These are phyloP conservation scores for Dendropsophus ebraccatus DNA, from an alignment of 2,113 vertebrate species.

Conservation along the genomic window DNA sequence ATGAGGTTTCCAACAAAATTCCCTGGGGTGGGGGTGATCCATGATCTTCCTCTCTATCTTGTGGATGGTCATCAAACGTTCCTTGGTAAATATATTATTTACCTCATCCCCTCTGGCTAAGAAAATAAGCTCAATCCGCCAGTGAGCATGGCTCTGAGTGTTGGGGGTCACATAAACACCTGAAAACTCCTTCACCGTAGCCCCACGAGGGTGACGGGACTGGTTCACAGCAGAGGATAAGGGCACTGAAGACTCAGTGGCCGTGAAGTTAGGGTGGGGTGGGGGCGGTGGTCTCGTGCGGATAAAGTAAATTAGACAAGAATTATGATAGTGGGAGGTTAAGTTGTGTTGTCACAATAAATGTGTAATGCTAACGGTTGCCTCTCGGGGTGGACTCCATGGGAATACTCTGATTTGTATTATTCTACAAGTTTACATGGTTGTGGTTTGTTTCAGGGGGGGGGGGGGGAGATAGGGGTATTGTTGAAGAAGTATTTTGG, in stretches of 20 bases:
- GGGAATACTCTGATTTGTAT: no score
- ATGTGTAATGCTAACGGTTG: no score
- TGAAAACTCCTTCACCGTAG: conserved; percentile 72
- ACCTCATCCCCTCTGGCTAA: conserved; percentile 87
- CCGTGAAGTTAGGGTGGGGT: conserved; percentile 3
- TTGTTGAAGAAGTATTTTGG: no score
- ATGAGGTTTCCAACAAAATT: conserved; percentile 97
- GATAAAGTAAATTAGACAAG: no score
- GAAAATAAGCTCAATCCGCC: conserved; percentile 96
- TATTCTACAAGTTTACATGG: no score
- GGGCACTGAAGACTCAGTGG: conserved; percentile 12
- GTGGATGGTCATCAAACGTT: conserved; percentile 89
- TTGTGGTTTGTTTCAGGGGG: no score
- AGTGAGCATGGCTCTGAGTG: conserved; percentile 89
- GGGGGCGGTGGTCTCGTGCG: no score
- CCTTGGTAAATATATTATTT: conserved; percentile 92
- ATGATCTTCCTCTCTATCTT: conserved; percentile 90
- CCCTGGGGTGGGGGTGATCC: conserved; percentile 90
- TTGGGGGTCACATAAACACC: conserved; percentile 77
- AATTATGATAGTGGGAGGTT: no score
- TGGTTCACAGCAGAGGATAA: conserved; percentile 61
- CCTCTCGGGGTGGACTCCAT: no score
- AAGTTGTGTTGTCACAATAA: no score
- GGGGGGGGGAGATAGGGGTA: no score
- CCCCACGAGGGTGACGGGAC: conserved; percentile 51